Percentiles rank a stretch among this genome's conserved stretches.
Conservation (phyloP, 2,113 vertebrate genomes). For the Sphaerodactylus townsendi region DNA sequence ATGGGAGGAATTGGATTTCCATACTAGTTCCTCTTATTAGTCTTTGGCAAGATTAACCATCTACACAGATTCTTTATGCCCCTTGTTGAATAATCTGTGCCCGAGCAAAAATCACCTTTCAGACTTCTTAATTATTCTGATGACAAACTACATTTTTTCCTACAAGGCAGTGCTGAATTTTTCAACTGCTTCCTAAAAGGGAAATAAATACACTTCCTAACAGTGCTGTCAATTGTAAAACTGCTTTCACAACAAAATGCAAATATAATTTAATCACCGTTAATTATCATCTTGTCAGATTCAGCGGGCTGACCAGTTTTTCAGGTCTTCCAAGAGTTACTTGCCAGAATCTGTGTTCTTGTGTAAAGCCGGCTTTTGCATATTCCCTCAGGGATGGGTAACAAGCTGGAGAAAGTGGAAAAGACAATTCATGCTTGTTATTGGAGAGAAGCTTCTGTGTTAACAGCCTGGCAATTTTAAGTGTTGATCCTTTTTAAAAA, state of each 20-base stretch:
- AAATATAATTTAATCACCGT: constrained; percentile 43
- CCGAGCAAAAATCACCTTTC: not conserved
- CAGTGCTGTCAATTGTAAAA: constrained; percentile 22
- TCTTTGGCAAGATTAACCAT: not conserved
- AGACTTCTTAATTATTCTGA: not conserved
- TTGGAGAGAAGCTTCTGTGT: too few relatives aligned
- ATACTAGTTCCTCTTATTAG: not conserved
- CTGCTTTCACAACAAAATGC: constrained; percentile 53
- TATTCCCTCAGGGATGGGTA: constrained; percentile 17
- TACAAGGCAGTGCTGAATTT: not conserved
- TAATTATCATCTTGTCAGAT: constrained; percentile 47
- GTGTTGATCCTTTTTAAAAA: too few relatives aligned
- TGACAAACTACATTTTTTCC: not conserved
- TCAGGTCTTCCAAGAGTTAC: constrained; percentile 44
- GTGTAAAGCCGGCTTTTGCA: constrained; percentile 18
- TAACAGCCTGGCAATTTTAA: too few relatives aligned
- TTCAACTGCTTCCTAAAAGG: not conserved
- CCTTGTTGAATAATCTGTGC: not conserved
- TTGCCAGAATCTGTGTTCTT: constrained; percentile 36
- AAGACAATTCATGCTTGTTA: not conserved
- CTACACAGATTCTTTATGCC: not conserved
- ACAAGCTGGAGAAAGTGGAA: not conserved
- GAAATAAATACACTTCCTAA: constrained; percentile 24
- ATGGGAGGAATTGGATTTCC: not conserved
- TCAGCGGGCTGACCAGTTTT: constrained; percentile 56